Percentiles rank a stretch among this genome's conserved stretches.
phyloP scores from a whole-genome alignment of 2,797 vertebrate genomes.

The Hydrolagus colliei region DNA sequence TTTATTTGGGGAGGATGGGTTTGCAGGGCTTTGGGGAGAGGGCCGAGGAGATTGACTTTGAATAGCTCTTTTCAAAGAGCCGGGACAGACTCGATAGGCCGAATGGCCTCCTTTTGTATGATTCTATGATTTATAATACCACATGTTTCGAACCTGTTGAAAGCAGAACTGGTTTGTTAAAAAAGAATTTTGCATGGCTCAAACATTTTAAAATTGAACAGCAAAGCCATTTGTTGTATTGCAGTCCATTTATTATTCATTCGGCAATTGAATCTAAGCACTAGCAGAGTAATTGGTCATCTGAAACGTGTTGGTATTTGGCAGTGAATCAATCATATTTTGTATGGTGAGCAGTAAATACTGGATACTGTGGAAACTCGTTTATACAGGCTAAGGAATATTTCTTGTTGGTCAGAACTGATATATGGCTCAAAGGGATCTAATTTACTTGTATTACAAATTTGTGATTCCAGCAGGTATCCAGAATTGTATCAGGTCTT shows the following conservation, averaged over 20 bases:
- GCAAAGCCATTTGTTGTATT: neutral
- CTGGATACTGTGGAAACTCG: neutral
- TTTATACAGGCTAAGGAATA: neutral
- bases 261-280: neutral
- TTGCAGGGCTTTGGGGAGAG: too few relatives aligned
- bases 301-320: conserved; percentile 7
- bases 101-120: neutral
- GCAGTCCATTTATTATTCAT: conserved; percentile 7
- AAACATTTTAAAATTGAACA: neutral
- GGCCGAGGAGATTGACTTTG: too few relatives aligned
- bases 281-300: neutral
- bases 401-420: too few relatives aligned
- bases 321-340: neutral
- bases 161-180: conserved; percentile 7
- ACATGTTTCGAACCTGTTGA: neutral
- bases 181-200: neutral
- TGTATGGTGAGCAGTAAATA: neutral
- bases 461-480: too few relatives aligned
- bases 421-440: too few relatives aligned
- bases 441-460: too few relatives aligned
- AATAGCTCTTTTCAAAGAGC: too few relatives aligned
- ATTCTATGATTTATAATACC: neutral
- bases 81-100: too few relatives aligned
- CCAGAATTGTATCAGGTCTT: too few relatives aligned
- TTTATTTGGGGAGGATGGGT: too few relatives aligned